Evolutionary conservation across 2,888 invertebrate genomes (phyloP).

Genomic region (Tyria jacobaeae): DNA sequence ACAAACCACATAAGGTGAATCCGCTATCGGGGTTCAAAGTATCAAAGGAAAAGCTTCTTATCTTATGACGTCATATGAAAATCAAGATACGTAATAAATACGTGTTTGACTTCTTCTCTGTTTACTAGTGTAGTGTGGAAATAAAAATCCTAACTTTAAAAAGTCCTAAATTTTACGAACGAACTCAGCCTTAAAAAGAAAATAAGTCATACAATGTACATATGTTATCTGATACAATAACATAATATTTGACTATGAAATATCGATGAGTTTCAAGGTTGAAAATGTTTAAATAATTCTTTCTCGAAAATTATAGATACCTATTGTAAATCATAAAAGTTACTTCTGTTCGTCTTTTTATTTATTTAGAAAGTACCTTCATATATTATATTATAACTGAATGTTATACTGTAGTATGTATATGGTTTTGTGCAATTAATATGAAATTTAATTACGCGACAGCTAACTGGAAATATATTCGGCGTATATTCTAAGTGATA

Average conservation of each 20-base stretch:
- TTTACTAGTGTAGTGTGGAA: too few species aligned
- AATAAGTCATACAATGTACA: slow-evolving; percentile 22
- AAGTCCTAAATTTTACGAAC: too few species aligned
- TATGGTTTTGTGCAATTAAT: slow-evolving; percentile 27
- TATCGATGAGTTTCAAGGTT: neutral
- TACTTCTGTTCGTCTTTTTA: too few species aligned
- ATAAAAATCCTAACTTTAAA: too few species aligned
- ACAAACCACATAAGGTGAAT: slow-evolving; percentile 39
- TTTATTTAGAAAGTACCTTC: neutral
- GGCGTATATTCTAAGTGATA: slow-evolving; percentile 70
- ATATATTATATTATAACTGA: neutral
- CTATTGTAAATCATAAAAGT: too few species aligned
- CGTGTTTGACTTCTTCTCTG: too few species aligned
- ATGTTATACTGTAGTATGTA: neutral
- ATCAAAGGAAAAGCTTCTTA: slow-evolving; percentile 48
- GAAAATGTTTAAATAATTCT: neutral
- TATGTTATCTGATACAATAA: too few species aligned
- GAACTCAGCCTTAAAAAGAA: too few species aligned
- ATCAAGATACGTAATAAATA: too few species aligned
- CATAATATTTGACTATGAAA: too few species aligned
- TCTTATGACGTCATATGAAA: slow-evolving; percentile 39
- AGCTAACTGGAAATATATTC: slow-evolving; percentile 56
- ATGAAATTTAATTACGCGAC: slow-evolving; percentile 62
- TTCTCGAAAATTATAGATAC: neutral
- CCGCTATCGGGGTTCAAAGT: slow-evolving; percentile 42